These are phyloP conservation scores for Calliopum simillimum DNA, from an alignment of 2,888 invertebrate species.

Conservation along the genomic window DNA sequence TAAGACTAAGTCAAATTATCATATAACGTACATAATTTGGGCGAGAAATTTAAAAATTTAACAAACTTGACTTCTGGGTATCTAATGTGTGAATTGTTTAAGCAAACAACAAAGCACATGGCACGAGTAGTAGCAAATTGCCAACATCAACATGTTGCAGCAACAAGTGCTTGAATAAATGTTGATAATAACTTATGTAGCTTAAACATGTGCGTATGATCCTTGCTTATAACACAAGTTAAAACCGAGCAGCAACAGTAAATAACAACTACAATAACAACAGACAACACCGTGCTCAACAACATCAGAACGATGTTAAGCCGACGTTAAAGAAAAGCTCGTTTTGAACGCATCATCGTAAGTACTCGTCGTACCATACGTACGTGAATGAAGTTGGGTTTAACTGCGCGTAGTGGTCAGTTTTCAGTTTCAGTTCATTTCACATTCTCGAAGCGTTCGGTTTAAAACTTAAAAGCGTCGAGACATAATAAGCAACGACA, in stretches of 20 bases:
- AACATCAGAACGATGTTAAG: not conserved
- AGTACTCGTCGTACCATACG: no score
- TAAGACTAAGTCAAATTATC: no score
- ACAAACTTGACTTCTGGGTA: no score
- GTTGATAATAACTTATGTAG: no score
- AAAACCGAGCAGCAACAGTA: not conserved
- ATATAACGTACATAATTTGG: no score
- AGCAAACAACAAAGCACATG: no score
- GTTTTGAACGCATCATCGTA: not conserved
- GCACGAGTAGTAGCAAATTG: no score
- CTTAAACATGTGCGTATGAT: no score
- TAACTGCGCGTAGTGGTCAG: conserved; percentile 31
- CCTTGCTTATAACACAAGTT: no score
- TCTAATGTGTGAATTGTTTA: no score
- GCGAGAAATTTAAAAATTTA: no score
- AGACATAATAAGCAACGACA: conserved; percentile 1
- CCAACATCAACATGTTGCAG: conserved; percentile 14
- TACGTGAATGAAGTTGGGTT: conserved; percentile 38
- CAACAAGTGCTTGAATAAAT: not conserved
- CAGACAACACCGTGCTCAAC: not conserved
- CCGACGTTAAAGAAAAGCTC: not conserved
- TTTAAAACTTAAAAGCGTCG: conserved; percentile 34
- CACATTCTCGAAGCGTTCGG: conserved; percentile 46
- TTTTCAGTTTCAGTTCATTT: conserved; percentile 45
- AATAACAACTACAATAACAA: conserved; percentile 2